phyloP scores from a whole-genome alignment of 2,888 invertebrate genomes.

The Zaprionus lineosus region DNA sequence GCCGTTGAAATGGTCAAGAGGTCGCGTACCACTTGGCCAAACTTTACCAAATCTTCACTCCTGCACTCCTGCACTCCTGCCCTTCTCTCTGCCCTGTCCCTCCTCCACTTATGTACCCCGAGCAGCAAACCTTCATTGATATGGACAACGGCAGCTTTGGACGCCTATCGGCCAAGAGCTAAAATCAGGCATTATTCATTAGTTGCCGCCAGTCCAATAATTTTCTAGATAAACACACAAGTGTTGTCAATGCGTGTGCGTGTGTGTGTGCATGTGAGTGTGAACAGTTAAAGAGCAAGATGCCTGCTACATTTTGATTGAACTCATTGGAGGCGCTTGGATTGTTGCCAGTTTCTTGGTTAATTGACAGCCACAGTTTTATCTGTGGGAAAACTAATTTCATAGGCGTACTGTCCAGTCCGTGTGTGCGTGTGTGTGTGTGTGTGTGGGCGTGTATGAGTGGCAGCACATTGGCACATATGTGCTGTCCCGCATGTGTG shows the following conservation, averaged over 20 bases:
- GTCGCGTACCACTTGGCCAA: conserved; percentile 2
- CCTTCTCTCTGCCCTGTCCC: too few relatives aligned
- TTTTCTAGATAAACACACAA: conserved; percentile 49
- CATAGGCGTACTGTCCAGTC: conserved; percentile 50
- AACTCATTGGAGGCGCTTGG: conserved; percentile 59
- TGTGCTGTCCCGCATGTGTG: neutral
- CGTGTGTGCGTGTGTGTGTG: conserved; percentile 2
- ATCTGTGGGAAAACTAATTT: conserved; percentile 74
- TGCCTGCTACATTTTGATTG: conserved; percentile 65
- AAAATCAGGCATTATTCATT: conserved; percentile 73
- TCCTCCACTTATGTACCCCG: too few relatives aligned
- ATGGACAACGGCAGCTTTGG: conserved; percentile 45
- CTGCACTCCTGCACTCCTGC: too few relatives aligned
- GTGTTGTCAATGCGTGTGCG: conserved; percentile 1
- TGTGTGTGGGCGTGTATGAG: conserved; percentile 6
- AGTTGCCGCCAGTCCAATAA: conserved; percentile 53
- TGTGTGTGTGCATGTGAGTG: neutral
- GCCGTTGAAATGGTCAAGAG: conserved; percentile 33
- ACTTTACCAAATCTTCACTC: too few relatives aligned
- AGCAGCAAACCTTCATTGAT: too few relatives aligned
- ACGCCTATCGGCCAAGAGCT: conserved; percentile 28
- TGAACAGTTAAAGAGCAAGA: conserved; percentile 63
- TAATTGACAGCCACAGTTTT: conserved; percentile 72
- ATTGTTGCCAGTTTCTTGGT: conserved; percentile 45
- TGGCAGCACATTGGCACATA: conserved; percentile 15